phyloP scores from a whole-genome alignment of 2,888 invertebrate species.

The Laothoe populi region DNA sequence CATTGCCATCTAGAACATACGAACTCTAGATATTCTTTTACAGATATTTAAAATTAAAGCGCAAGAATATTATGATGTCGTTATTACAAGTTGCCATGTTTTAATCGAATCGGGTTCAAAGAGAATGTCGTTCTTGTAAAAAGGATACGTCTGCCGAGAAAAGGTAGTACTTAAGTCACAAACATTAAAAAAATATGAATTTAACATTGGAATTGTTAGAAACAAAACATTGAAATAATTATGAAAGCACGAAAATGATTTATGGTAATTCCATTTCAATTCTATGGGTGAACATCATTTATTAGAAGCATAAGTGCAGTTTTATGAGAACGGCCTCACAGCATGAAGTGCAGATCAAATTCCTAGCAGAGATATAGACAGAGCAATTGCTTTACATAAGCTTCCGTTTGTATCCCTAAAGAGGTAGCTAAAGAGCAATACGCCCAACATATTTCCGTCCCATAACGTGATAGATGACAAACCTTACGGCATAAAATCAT shows the following conservation, averaged over 20 bases:
- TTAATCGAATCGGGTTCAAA: neutral
- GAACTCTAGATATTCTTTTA: neutral
- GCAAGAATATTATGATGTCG: neutral
- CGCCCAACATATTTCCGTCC: too few species aligned
- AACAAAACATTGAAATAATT: neutral
- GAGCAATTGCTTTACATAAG: too few species aligned
- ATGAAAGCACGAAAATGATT: neutral
- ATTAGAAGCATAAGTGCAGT: too few species aligned
- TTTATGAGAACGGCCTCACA: too few species aligned
- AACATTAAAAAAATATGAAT: slow-evolving; percentile 5
- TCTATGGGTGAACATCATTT: neutral
- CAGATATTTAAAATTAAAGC: neutral
- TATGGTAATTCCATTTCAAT: neutral
- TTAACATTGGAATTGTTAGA: neutral
- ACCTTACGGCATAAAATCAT: too few species aligned
- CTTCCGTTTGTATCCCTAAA: too few species aligned
- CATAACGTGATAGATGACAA: too few species aligned
- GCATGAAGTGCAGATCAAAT: too few species aligned
- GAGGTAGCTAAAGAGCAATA: too few species aligned
- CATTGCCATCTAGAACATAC: neutral
- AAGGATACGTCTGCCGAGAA: neutral
- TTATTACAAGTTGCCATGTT: neutral
- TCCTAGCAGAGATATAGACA: too few species aligned
- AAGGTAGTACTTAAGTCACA: neutral
- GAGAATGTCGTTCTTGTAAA: neutral